Conservation (phyloP, 2,113 vertebrate species). For the Alligator mississippiensis region DNA sequence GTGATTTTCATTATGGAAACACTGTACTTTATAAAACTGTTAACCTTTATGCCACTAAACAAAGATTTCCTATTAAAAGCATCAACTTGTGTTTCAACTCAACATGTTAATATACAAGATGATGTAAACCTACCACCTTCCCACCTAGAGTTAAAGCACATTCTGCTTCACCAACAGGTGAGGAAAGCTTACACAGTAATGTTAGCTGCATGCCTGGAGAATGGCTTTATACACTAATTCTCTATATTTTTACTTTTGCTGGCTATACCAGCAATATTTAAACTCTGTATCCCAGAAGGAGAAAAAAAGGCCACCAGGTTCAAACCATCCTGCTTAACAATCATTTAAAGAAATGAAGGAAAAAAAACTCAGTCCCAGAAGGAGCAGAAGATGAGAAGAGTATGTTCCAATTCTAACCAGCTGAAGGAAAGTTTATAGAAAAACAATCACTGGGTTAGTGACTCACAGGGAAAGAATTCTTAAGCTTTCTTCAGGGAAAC, state of each 20-base stretch:
- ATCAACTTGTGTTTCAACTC: conserved; percentile 24
- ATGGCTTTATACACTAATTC: conserved; percentile 1
- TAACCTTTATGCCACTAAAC: conserved; percentile 11
- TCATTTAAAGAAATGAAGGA: conserved; percentile 70
- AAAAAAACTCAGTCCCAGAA: conserved; percentile 42
- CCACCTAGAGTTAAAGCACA: not conserved
- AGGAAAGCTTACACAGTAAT: conserved; percentile 26
- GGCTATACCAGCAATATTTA: conserved; percentile 1
- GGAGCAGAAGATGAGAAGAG: conserved; percentile 65
- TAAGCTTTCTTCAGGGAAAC: conserved; percentile 83
- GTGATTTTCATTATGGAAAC: conserved; percentile 43
- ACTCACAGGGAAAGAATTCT: conserved; percentile 81
- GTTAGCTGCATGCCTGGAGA: not conserved
- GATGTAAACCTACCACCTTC: not conserved
- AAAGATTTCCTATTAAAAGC: not conserved
- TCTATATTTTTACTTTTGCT: not conserved
- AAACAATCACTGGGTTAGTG: conserved; percentile 80
- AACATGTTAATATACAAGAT: not conserved
- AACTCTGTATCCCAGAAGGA: conserved; percentile 3
- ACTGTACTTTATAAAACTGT: not conserved
- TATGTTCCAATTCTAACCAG: conserved; percentile 77
- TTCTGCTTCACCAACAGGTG: not conserved
- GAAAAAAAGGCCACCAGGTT: conserved; percentile 19
- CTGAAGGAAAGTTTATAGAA: conserved; percentile 82
- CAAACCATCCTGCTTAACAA: conserved; percentile 24